phyloP scores from a whole-genome alignment of 2,797 vertebrate species.

The Ctenopoma kingsleyae region DNA sequence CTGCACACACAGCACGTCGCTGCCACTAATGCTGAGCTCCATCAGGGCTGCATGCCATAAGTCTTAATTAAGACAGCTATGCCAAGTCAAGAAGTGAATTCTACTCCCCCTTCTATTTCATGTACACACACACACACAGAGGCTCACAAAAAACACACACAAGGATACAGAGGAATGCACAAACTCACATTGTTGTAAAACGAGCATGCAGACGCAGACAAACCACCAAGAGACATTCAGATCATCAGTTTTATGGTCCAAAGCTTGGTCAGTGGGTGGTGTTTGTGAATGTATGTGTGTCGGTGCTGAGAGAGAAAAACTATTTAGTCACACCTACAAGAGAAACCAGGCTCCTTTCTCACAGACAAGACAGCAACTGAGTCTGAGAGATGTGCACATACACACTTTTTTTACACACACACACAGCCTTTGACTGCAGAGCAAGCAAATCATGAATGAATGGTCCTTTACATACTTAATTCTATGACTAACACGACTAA shows the following conservation, averaged over 20 bases:
- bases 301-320: slow-evolving; percentile 47
- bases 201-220: slow-evolving; percentile 30
- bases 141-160: neutral
- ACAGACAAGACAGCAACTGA: slow-evolving; percentile 56
- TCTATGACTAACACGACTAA: slow-evolving; percentile 41
- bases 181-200: slow-evolving; percentile 40
- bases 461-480: slow-evolving; percentile 23
- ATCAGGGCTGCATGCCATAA: slow-evolving; percentile 64
- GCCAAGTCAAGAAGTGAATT: slow-evolving; percentile 72
- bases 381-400: slow-evolving; percentile 16
- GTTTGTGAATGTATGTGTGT: slow-evolving; percentile 42
- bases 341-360: slow-evolving; percentile 61
- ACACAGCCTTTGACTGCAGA: slow-evolving; percentile 6
- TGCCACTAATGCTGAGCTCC: slow-evolving; percentile 57
- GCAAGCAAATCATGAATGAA: slow-evolving; percentile 38
- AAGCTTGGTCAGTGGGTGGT: slow-evolving; percentile 57
- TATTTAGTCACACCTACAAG: slow-evolving; percentile 75
- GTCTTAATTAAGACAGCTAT: slow-evolving; percentile 73
- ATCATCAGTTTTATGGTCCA: slow-evolving; percentile 69
- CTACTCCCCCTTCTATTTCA: slow-evolving; percentile 5
- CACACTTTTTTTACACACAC: slow-evolving; percentile 9
- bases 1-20: slow-evolving; percentile 63
- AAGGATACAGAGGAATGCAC: slow-evolving; percentile 30
- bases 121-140: slow-evolving; percentile 6
- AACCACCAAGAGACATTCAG: slow-evolving; percentile 54